Base-by-base conservation (phyloP, 2,888 invertebrate genomes). In the Synergus japonicus region DNA sequence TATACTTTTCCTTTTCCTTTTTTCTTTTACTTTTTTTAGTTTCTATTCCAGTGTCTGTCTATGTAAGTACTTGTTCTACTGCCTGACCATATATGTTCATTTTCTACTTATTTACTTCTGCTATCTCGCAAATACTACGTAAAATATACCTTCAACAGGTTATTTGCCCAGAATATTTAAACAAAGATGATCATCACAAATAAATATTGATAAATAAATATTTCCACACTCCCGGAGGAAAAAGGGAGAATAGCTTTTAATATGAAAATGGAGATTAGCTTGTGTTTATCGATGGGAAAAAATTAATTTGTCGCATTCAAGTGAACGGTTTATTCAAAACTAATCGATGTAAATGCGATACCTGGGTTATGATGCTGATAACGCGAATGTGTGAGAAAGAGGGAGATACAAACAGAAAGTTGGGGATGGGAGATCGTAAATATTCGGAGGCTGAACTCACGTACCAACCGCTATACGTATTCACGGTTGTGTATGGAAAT, bases 401-500 rank as follows among this genome's bases (percentile, higher is more conserved):
- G 46, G 5, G 8, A 22, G 12, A 67, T 22, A 67, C 8, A 67
- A 22, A 13, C 46, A 10, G 66, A 43, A 66, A 67, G 29, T 10
- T 46, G 49, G 46, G 46, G 10, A 22, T 49, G 49, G 49, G 54
- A 49, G 49, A n/a, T 54, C 49, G 37, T 69, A 69, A 69, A 69
- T 73, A 73, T 54, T 54, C 54, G 29, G 37, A 41, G n/a, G 37
- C 49, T 73, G n/a, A 54, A n/a, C 49, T 73, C 73, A 73, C 73
- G 73, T 73, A 73, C 49, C 37, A 54, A 29, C 37, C 54, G 54
- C 54, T 54, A 29, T 54, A 73, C 54, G 73, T 73, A 73, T 73
- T 73, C 54, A 54, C 49, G 54, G 37, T 73, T 37, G 54, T 54
- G 37, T 73, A 49, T 73, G n/a, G 15, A 69, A 44, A 85, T 80